Conservation (phyloP, 2,888 invertebrate genomes). For the Odontomyia ornata region DNA sequence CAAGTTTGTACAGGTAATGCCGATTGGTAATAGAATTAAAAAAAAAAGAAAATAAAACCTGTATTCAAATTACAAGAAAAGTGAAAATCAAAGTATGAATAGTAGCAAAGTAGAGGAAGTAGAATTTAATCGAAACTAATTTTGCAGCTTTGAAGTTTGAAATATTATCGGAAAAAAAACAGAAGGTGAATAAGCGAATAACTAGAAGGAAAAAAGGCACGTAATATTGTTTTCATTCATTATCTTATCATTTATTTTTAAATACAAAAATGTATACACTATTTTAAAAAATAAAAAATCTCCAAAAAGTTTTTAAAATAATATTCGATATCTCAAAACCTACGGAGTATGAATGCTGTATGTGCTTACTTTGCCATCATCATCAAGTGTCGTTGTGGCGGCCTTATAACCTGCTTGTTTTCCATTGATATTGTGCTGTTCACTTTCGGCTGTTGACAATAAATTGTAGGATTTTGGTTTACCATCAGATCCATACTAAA, state of each 20-base stretch:
- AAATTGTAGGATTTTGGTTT: conserved; percentile 61
- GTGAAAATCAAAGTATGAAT: no score
- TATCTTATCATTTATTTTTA: conserved; percentile 28
- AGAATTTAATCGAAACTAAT: no score
- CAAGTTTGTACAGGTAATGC: no score
- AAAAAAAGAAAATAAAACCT: no score
- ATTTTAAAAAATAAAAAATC: not conserved
- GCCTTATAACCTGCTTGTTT: conserved; percentile 66
- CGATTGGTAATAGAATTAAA: no score
- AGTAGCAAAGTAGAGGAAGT: no score
- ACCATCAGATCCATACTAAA: conserved; percentile 60
- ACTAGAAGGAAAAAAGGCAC: no score
- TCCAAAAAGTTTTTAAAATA: not conserved
- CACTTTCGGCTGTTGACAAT: conserved; percentile 62
- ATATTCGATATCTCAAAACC: not conserved
- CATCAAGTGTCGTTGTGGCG: conserved; percentile 70
- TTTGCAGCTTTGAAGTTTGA: no score
- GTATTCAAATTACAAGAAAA: no score
- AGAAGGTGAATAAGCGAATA: no score
- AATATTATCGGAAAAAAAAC: no score
- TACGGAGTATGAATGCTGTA: conserved; percentile 65
- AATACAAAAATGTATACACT: conserved; percentile 8
- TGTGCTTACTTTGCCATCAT: conserved; percentile 70
- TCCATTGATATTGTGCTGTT: conserved; percentile 66
- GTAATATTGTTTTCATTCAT: not conserved